A percentile compares a stretch with the other conserved stretches of the same genome.
Conservation (phyloP, 1,140 invertebrate species). For the Drosophila serrata region DNA sequence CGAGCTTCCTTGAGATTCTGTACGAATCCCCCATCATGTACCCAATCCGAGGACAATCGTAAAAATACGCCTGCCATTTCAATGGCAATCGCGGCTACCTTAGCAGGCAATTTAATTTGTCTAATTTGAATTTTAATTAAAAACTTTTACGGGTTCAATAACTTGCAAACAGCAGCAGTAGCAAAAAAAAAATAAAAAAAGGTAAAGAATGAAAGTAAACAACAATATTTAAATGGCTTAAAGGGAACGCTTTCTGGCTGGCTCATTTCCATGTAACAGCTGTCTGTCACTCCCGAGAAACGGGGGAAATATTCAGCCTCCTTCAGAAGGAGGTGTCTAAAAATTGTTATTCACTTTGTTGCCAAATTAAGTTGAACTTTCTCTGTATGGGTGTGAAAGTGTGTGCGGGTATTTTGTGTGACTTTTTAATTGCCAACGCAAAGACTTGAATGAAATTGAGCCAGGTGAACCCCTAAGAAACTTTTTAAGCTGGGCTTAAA, state of each 20-base stretch:
- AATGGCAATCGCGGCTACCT: conserved; percentile 39
- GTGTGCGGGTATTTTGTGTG: conserved; percentile 35
- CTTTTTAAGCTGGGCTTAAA: conserved; percentile 19
- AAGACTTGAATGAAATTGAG: conserved; percentile 21
- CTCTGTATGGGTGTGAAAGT: background rate
- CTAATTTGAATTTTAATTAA: conserved; percentile 82
- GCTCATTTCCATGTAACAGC: conserved; percentile 74
- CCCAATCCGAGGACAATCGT: conserved; percentile 9
- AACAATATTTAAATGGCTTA: conserved; percentile 26
- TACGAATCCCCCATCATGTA: conserved; percentile 6
- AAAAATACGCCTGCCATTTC: conserved; percentile 37
- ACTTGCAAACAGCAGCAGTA: conserved; percentile 47
- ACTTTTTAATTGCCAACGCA: conserved; percentile 50
- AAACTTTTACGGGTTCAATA: conserved; percentile 81
- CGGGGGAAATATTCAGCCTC: background rate
- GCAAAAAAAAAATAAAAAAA: conserved; percentile 2
- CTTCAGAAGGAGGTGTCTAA: conserved; percentile 19
- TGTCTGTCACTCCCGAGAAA: conserved; percentile 43
- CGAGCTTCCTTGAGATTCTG: conserved; percentile 24
- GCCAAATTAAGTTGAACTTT: conserved; percentile 47
- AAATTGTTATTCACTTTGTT: conserved; percentile 55
- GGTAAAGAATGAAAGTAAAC: conserved; percentile 8
- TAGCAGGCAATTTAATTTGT: conserved; percentile 65
- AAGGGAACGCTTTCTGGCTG: conserved; percentile 46
- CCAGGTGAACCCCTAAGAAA: conserved; percentile 6